Conservation (phyloP, 1,140 invertebrate genomes). For the Pseudoatta argentina region DNA sequence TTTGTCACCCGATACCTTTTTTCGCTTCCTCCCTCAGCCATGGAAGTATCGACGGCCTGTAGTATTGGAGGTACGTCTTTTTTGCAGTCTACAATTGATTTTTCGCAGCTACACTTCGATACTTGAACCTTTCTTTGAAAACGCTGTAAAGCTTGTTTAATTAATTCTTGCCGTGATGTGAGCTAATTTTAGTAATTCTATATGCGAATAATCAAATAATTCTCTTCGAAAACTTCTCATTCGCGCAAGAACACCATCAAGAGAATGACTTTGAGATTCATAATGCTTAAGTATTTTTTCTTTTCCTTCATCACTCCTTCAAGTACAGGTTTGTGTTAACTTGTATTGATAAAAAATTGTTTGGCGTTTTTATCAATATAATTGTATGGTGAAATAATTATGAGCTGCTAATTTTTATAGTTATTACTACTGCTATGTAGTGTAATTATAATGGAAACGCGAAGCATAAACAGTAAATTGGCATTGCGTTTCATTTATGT, state of each 20-base stretch:
- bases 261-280: not conserved
- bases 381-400: no score
- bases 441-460: no score
- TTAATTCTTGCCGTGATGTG: not conserved
- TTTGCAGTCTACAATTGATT: conserved; percentile 24
- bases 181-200: not conserved
- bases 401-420: no score
- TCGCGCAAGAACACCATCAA: not conserved
- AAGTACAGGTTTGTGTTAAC: not conserved
- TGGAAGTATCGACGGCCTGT: conserved; percentile 14
- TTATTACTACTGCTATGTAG: no score
- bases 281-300: not conserved
- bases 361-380: no score
- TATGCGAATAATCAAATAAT: not conserved
- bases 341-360: no score
- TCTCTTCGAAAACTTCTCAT: not conserved
- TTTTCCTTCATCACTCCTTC: not conserved
- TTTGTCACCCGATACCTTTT: conserved; percentile 34
- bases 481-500: no score
- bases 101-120: not conserved
- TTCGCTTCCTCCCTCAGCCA: not conserved
- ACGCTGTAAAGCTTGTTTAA: not conserved
- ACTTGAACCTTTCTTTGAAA: not conserved
- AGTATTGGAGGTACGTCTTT: conserved; percentile 11
- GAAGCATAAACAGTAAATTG: no score